Conservation (phyloP, 1,140 invertebrate species). For the Bombus picipes region DNA sequence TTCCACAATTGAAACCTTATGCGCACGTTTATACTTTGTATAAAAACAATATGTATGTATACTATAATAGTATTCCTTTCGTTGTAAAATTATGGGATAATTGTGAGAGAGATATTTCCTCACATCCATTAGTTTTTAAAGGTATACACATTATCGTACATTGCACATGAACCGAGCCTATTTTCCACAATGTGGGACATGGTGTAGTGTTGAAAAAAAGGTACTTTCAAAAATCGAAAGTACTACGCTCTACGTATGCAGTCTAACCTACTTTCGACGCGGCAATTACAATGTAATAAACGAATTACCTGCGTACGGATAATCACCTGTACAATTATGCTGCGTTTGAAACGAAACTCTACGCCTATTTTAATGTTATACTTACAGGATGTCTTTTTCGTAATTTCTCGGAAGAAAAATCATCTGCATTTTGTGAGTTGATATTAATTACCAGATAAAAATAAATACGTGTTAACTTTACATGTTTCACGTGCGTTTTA, state of each 20-base stretch:
- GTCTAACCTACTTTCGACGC: slow-evolving; percentile 9
- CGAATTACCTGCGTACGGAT: background rate
- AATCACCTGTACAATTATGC: background rate
- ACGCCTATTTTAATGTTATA: background rate
- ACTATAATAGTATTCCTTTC: background rate
- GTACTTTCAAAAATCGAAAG: slow-evolving; percentile 27
- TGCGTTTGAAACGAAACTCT: background rate
- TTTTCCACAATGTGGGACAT: background rate
- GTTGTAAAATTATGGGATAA: background rate
- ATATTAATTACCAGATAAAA: background rate
- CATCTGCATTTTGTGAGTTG: background rate
- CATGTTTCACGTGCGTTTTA: no score
- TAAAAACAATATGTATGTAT: background rate
- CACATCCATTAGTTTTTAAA: background rate
- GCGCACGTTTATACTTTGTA: background rate
- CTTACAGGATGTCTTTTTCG: background rate
- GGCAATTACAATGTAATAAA: slow-evolving; percentile 21
- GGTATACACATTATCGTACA: background rate
- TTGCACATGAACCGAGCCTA: slow-evolving; percentile 23
- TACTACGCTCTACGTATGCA: background rate
- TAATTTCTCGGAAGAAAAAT: background rate
- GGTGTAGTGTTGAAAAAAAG: slow-evolving; percentile 3
- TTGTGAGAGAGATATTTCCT: background rate
- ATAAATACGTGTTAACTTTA: no score
- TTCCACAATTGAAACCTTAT: background rate